Percentiles rank a stretch among this genome's conserved stretches.
phyloP scores from a whole-genome alignment of 2,113 vertebrate genomes.

The Sturnira hondurensis region DNA sequence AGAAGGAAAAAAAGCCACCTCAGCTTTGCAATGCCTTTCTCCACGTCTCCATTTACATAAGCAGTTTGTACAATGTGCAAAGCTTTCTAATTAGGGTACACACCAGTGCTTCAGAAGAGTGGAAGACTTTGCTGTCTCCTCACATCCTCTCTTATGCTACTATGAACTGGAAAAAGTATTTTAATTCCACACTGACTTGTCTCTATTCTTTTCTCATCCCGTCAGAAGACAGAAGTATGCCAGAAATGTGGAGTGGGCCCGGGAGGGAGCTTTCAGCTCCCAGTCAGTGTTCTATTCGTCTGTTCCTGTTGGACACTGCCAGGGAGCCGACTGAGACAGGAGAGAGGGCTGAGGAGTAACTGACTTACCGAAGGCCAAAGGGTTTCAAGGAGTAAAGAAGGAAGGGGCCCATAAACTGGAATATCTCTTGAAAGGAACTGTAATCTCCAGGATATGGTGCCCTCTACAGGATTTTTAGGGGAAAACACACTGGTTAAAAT shows the following conservation, averaged over 20 bases:
- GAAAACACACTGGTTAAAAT: background rate
- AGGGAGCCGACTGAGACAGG: background rate
- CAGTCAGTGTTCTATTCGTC: background rate
- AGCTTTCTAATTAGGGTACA: conserved; percentile 32
- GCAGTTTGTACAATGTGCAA: background rate
- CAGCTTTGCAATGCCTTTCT: background rate
- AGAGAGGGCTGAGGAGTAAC: background rate
- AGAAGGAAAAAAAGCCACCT: background rate
- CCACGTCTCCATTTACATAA: conserved; percentile 5
- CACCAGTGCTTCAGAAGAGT: background rate
- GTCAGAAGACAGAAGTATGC: background rate
- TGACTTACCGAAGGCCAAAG: background rate
- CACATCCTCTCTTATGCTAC: conserved; percentile 11
- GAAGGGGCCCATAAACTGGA: background rate
- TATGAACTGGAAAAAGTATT: conserved; percentile 38
- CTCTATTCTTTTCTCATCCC: conserved; percentile 3
- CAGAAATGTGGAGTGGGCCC: background rate
- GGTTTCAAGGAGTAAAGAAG: conserved; percentile 1
- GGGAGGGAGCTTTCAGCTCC: background rate
- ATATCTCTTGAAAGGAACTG: background rate
- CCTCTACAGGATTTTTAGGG: conserved; percentile 40
- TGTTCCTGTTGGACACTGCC: background rate
- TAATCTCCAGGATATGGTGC: conserved; percentile 37
- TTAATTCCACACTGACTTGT: conserved; percentile 22
- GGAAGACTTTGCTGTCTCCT: conserved; percentile 1